Evolutionary conservation across 2,113 vertebrate species (phyloP).

Genomic region (Dascyllus trimaculatus): DNA sequence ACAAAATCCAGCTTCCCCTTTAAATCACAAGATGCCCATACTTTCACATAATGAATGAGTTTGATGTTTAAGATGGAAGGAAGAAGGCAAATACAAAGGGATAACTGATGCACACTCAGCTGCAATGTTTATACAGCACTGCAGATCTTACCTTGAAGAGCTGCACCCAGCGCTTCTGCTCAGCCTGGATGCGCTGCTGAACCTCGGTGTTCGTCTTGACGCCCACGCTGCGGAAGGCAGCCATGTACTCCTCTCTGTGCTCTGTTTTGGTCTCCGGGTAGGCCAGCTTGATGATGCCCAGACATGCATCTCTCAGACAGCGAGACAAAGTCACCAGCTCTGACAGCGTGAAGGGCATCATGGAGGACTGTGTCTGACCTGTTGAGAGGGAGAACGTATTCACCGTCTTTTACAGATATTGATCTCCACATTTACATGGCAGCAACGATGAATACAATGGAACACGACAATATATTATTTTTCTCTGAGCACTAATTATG

Average conservation of each 20-base stretch:
- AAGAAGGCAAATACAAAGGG: not conserved
- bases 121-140: not conserved
- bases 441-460: slow-evolving; percentile 27
- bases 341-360: slow-evolving; percentile 96
- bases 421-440: slow-evolving; percentile 58
- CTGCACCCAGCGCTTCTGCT: slow-evolving; percentile 97
- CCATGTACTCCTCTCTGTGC: slow-evolving; percentile 93
- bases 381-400: slow-evolving; percentile 41
- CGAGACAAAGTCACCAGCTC: slow-evolving; percentile 94
- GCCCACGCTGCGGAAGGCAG: slow-evolving; percentile 93
- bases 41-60: no score
- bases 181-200: slow-evolving; percentile 92
- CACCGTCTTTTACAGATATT: slow-evolving; percentile 42
- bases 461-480: not conserved
- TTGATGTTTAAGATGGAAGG: no score
- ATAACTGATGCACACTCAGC: not conserved
- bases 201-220: slow-evolving; percentile 91
- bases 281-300: slow-evolving; percentile 97
- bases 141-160: slow-evolving; percentile 91
- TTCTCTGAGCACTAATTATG: not conserved
- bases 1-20: no score
- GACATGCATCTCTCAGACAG: slow-evolving; percentile 94
- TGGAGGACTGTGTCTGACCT: slow-evolving; percentile 92
- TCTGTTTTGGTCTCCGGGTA: slow-evolving; percentile 96
- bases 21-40: no score